Percentiles rank a stretch among this genome's conserved stretches.
Conservation (phyloP, 92 coral and sea anemone genomes). For the Umimayanthus kanabou region DNA sequence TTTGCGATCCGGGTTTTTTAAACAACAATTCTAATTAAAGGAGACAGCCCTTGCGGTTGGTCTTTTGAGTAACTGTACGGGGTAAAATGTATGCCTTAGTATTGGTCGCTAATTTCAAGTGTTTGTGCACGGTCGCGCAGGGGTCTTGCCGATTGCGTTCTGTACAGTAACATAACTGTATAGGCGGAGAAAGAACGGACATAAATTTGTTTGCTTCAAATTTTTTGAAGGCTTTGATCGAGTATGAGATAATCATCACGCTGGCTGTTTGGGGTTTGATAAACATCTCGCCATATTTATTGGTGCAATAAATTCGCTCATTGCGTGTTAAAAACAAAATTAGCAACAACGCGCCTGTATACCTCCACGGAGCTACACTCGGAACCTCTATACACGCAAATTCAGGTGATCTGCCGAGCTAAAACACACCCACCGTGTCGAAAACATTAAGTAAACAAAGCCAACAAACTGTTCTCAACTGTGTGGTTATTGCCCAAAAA, state of each 20-base stretch:
- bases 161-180: not conserved
- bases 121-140: not conserved
- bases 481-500: constrained; percentile 16
- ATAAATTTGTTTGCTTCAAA: constrained; percentile 10
- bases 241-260: constrained; percentile 13
- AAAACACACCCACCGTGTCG: constrained; percentile 1
- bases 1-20: not conserved
- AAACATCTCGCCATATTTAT: constrained; percentile 28
- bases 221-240: constrained; percentile 10
- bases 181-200: not conserved
- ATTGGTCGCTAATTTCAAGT: not conserved
- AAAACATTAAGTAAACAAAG: not conserved
- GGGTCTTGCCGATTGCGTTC: not conserved
- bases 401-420: not conserved
- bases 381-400: not conserved
- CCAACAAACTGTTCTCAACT: not conserved
- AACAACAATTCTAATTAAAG: constrained; percentile 33
- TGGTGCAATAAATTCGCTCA: constrained; percentile 18
- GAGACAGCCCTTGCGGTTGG: constrained; percentile 12
- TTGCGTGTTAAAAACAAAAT: constrained; percentile 8
- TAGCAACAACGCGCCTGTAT: not conserved
- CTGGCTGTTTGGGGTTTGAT: constrained; percentile 5
- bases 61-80: constrained; percentile 32
- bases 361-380: not conserved
- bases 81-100: not conserved